Conservation (phyloP, 1,140 invertebrate species). For the Aphis gossypii region DNA sequence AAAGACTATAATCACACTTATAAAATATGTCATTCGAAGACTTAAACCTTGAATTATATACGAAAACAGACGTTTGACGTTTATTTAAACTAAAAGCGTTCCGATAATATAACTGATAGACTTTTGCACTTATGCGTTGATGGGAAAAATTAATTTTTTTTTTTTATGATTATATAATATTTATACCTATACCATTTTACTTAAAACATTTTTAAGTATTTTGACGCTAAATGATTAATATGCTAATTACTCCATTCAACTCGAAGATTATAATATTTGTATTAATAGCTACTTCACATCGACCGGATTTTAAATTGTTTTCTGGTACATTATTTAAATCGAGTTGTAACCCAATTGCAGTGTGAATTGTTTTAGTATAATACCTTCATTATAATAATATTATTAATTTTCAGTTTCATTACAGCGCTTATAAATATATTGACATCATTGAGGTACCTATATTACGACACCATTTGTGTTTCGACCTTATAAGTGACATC, state of each 20-base stretch:
- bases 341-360: neutral
- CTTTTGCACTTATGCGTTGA: too few relatives aligned
- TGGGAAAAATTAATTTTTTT: too few relatives aligned
- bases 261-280: neutral
- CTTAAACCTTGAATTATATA: neutral
- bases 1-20: neutral
- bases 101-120: too few relatives aligned
- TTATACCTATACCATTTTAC: too few relatives aligned
- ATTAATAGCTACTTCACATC: neutral
- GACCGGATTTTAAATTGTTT: neutral
- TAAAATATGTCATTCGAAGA: neutral
- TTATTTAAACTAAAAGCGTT: neutral
- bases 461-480: neutral
- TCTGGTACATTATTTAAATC: neutral
- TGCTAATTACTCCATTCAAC: neutral
- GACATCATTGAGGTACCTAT: neutral
- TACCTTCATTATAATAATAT: neutral
- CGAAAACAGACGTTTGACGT: neutral
- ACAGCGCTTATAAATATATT: neutral
- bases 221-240: neutral
- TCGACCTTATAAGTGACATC: neutral
- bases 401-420: conserved; percentile 9
- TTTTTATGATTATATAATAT: too few relatives aligned
- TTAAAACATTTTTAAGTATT: neutral
- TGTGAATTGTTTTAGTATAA: neutral